Evolutionary conservation across 2,888 invertebrate genomes (phyloP), one percentile per base, ranked within the genome.

Genomic region (Parelbella ahira): DNA sequence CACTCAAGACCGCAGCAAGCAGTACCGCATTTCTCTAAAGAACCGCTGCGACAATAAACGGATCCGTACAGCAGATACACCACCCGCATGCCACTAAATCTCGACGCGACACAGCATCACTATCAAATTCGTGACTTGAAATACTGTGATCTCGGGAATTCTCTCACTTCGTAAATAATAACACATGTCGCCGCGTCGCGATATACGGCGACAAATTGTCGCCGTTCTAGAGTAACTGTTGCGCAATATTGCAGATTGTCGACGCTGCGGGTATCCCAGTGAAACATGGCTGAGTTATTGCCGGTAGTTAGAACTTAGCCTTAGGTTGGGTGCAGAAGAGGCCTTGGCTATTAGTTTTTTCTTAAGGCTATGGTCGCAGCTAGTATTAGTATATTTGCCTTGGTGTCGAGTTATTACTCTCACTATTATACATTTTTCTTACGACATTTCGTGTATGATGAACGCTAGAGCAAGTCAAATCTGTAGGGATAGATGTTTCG

Each of bases 201-300:
- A 47, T 60, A 61, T 61, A 61, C 58, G 48, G 68, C 69, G 67
- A 71, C 71, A 70, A 75, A 74, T 75, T 73, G 75, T 73, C 68
- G 67, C 66, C 53, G 56, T 68, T 69, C 71, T 67, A 44, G 49
- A 19, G 39, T 39, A 24, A 24, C 39, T 39, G 32, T 39, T 32
- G 39, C 51, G 52, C 45, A 49, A 44, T 48, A 54, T 52, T 36
- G 45, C 21, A 32, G 48, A 51, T 48, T 48, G 54, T 39, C 39
- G 51, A 47, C 57, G 48, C 53, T 42, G 53, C 54, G 55, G 54
- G 54, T 36, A 48, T 48, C 47, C 51, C 25, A 6, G 32, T 39
- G 32, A 32, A 37, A 48, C 55, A 56, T 48, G 54, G 44, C 27
- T 53, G 56, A 57, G 49, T 56, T 56, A 57, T 56, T 48, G 50